Evolutionary conservation across 2,113 vertebrate species (phyloP), one percentile per base, ranked within the genome.

Genomic region (Empidonax traillii): DNA sequence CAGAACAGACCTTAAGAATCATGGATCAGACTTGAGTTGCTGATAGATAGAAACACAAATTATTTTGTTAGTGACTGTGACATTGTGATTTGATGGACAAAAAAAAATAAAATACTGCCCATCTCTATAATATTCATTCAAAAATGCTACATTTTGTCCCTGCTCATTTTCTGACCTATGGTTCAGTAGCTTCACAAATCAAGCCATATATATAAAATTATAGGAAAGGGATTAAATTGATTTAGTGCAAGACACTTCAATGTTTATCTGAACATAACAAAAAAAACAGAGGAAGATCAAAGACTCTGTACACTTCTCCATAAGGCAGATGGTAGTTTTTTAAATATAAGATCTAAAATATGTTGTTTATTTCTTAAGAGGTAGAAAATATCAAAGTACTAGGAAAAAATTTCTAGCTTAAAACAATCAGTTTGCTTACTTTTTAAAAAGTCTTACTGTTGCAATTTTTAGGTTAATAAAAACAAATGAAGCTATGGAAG

Each of bases 301-400:
- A 87, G 75, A 87, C 94, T 97, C 92, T 89, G 30, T 86, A 97
- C 53, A 77, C 82, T 90, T 96, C 89, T 97, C 97, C 97, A 91
- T 98, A 98, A 98, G 98, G 98, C 98, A 98, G 97, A 96, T 95
- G 97, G 98, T 97, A 46, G 44, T 85, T 96, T 93, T 93, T 95
- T 72, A 94, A 95, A 97, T 97, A 97, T 55, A 97, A 97, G 94
- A 94, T 96, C 91, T 94, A 97, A 96, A 98, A 97, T 96, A 97
- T 3, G 37, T 73, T 96, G 51, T 89, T 97, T 93, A 94, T 93
- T 89, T 97, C 85, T 93, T 78, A 96, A 97, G 98, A 98, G 98
- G 98, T 98, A 98, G 98, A 98, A 97, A 97, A 98, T 97, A 97
- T 93, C 90, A 96, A 96, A 97, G 91, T 90, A 95, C 59, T 92